A percentile compares a stretch with the other conserved stretches of the same genome.
phyloP scores from a whole-genome alignment of 37 sponge, comb jelly and placozoan species.

The Oopsacas minuta region DNA sequence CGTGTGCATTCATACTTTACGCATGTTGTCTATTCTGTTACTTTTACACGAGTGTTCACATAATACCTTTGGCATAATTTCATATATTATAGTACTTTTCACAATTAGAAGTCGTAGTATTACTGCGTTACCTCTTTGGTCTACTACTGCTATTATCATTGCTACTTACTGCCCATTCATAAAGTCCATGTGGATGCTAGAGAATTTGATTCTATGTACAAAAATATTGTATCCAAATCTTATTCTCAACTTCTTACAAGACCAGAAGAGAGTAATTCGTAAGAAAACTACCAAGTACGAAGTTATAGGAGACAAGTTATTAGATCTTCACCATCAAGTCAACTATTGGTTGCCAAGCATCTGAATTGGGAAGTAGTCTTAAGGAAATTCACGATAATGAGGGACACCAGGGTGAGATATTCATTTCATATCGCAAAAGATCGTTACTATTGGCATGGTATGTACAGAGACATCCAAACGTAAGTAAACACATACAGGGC shows the following conservation, averaged over 20 bases:
- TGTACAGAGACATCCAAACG: conserved; percentile 1
- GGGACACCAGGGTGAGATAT: background rate
- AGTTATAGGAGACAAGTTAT: background rate
- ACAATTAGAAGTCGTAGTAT: no score
- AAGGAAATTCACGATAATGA: conserved; percentile 5
- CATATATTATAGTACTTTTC: no score
- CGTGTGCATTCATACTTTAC: no score
- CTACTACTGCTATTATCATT: background rate
- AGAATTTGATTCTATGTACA: background rate
- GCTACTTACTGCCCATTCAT: background rate
- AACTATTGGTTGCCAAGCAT: background rate
- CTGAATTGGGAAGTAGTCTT: background rate
- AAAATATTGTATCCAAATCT: background rate
- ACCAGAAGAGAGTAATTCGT: background rate
- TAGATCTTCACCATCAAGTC: background rate
- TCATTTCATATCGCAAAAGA: background rate
- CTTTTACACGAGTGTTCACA: no score
- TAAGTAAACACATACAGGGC: background rate
- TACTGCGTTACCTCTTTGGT: background rate
- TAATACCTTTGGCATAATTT: no score
- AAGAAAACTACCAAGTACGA: background rate
- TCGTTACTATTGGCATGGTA: background rate
- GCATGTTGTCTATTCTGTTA: no score
- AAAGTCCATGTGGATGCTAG: background rate
- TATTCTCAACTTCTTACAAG: background rate